Percentiles rank a stretch among this genome's conserved stretches.
phyloP scores from a whole-genome alignment of 2,888 invertebrate genomes.

The Zaprionus lineosus region DNA sequence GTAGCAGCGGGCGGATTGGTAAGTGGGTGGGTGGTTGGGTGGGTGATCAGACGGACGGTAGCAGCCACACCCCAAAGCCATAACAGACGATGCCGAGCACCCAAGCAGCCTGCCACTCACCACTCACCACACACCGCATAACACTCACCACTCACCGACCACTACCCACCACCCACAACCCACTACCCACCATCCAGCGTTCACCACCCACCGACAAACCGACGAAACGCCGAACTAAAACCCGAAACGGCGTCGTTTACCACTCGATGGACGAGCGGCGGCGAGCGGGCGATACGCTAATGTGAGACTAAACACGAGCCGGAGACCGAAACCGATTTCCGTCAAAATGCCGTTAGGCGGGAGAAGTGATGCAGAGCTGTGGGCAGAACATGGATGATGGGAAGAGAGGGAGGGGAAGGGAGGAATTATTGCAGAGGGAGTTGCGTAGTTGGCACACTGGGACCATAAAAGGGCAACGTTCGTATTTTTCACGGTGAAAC shows the following conservation, averaged over 20 bases:
- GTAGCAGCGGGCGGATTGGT: background rate
- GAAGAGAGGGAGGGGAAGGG: background rate
- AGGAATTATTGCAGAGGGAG: background rate
- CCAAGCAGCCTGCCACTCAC: conserved; percentile 6
- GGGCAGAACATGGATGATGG: too few species aligned
- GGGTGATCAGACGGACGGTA: background rate
- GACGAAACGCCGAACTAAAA: conserved; percentile 35
- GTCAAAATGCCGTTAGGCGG: conserved; percentile 41
- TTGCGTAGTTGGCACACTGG: background rate
- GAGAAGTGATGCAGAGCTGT: too few species aligned
- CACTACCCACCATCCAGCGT: too few species aligned
- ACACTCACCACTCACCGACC: too few species aligned
- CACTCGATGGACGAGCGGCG: conserved; percentile 47
- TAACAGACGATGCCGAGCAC: conserved; percentile 44
- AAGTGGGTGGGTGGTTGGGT: background rate
- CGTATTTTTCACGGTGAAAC: too few species aligned
- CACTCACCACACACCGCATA: too few species aligned
- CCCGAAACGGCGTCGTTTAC: conserved; percentile 60
- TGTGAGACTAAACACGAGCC: conserved; percentile 72
- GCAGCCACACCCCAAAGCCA: conserved; percentile 37
- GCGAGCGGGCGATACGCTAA: conserved; percentile 60
- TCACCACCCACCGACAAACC: conserved; percentile 16
- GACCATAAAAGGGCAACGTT: too few species aligned
- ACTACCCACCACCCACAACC: too few species aligned
- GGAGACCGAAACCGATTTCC: conserved; percentile 70